Evolutionary conservation across 2,797 vertebrate genomes (phyloP), one percentile per base, ranked within the genome.

Genomic region (Setipinna tenuifilis): DNA sequence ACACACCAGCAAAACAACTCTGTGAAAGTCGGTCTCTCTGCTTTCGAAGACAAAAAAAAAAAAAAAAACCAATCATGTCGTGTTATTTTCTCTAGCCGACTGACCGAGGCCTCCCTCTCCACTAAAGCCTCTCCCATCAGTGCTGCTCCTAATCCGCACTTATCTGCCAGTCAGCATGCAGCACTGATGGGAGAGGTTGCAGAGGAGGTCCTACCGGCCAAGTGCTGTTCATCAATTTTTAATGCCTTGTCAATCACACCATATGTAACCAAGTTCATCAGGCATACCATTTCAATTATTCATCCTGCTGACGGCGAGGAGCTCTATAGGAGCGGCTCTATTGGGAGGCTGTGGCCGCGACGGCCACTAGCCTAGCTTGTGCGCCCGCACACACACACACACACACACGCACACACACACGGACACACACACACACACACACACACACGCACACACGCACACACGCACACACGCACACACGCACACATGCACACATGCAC

Each of bases 401-500:
- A 48, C 46, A 48, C 46, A 48, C 46, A 10, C 46, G 10, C 46
- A 10, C 46, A 48, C 46, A 61, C 87, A 90, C 3, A 25, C 44
- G 85, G 25, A 83, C 50, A 84, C 1, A 14, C 6, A 48, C 58
- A 48, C 16, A 50, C 75, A 48, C 57, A 50, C 21, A 50, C 44
- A 57, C 14, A 0, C 6, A 6, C 21, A 61, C n/a, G n/a, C 10
- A 54, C 46, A 35, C 81, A 50, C 84, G 83, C 25, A 31, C 84
- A 57, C 59, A 57, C 81, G 41, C 44, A 44, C 59, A 83, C 62
- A 75, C 61, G 21, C 46, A n/a, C 58, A 89, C 83, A 83, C 68
- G 85, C 58, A 83, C 17, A 84, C 57, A 57, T 41, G 85, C 6
- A 75, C 2, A 84, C 65, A 88, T 58, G 17, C 46, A 59, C 82